Evolutionary conservation across 2,797 vertebrate species (phyloP).

Genomic region (Pseudomugil gertrudae): DNA sequence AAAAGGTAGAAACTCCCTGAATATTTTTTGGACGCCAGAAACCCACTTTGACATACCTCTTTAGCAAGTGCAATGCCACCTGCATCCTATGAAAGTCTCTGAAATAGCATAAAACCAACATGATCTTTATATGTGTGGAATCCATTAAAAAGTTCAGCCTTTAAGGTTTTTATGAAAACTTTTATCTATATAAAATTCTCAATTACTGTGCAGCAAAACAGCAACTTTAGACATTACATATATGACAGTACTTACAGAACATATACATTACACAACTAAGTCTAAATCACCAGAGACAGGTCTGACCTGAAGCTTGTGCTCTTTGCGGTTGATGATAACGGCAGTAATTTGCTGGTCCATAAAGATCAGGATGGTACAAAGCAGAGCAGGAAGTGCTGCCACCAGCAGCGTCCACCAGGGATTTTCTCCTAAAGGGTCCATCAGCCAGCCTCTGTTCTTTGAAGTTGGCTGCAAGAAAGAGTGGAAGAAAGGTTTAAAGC

Average conservation of each 20-base stretch:
- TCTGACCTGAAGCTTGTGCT: constrained; percentile 94
- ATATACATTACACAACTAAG: too few relatives aligned
- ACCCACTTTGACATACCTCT: background rate
- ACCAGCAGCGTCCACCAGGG: constrained; percentile 95
- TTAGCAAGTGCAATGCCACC: background rate
- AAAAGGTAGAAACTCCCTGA: too few relatives aligned
- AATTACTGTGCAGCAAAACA: too few relatives aligned
- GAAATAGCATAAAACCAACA: background rate
- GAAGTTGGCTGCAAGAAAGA: constrained; percentile 85
- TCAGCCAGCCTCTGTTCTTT: constrained; percentile 92
- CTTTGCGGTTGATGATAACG: constrained; percentile 96
- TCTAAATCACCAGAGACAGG: background rate
- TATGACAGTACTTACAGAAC: background rate
- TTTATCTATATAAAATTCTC: too few relatives aligned
- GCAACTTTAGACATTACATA: background rate
- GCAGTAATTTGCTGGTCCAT: constrained; percentile 99
- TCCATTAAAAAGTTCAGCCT: background rate
- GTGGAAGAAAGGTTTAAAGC: background rate
- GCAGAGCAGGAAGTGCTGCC: constrained; percentile 90
- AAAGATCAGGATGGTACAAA: constrained; percentile 97
- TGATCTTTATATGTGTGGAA: background rate
- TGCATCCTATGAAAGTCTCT: background rate
- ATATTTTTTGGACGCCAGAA: background rate
- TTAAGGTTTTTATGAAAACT: too few relatives aligned
- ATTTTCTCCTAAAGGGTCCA: constrained; percentile 90